phyloP scores from a whole-genome alignment of 2,113 vertebrate genomes.

The Dascyllus trimaculatus region DNA sequence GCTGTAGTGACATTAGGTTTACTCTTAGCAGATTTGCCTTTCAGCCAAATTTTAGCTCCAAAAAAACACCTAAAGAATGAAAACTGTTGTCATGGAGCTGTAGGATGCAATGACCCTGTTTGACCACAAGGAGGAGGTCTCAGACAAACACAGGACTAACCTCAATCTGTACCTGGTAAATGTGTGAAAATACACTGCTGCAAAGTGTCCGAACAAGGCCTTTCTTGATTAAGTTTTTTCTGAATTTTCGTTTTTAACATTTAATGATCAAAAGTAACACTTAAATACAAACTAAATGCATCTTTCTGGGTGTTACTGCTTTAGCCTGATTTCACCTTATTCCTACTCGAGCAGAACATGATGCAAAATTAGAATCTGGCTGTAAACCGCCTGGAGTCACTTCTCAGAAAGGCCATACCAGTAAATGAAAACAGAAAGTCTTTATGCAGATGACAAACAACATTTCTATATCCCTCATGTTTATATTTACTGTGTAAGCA shows the following conservation, averaged over 20 bases:
- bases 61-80: neutral
- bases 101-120: conserved; percentile 19
- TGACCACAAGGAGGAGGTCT: conserved; percentile 59
- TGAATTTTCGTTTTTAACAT: neutral
- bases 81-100: neutral
- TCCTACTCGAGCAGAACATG: neutral
- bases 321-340: conserved; percentile 1
- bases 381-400: neutral
- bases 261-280: neutral
- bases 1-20: too few relatives aligned
- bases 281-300: neutral
- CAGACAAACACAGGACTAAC: conserved; percentile 3
- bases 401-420: conserved; percentile 11
- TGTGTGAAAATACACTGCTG: neutral
- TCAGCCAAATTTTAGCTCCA: neutral
- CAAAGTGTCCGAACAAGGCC: neutral
- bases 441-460: conserved; percentile 30
- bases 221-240: neutral
- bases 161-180: neutral
- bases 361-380: neutral
- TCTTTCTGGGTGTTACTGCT: neutral
- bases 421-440: conserved; percentile 23
- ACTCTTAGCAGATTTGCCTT: neutral
- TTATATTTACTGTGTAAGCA: conserved; percentile 27
- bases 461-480: neutral